These are phyloP conservation scores for Torymus auratus DNA, from an alignment of 2,888 invertebrate species.

Conservation along the genomic window DNA sequence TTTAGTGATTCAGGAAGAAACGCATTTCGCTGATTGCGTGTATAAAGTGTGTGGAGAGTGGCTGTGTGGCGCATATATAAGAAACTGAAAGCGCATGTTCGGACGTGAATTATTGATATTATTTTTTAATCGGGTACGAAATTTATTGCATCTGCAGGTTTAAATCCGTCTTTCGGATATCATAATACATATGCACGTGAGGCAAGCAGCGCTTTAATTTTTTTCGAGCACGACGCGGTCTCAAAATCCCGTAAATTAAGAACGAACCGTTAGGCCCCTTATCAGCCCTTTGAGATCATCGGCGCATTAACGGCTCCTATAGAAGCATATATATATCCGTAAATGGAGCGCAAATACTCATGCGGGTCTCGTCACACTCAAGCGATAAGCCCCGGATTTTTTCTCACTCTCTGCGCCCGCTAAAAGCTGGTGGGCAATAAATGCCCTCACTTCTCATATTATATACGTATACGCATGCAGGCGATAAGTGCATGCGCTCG, in stretches of 20 bases:
- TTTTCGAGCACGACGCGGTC: background rate
- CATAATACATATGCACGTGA: too few species aligned
- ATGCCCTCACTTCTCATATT: conserved; percentile 20
- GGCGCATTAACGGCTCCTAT: background rate
- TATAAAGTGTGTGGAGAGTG: background rate
- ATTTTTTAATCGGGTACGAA: background rate
- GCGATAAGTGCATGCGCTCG: background rate
- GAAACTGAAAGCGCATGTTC: background rate
- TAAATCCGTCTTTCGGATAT: background rate
- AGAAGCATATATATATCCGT: too few species aligned
- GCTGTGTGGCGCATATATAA: too few species aligned
- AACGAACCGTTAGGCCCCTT: conserved; percentile 25
- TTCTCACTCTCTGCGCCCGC: conserved; percentile 3
- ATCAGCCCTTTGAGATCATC: conserved; percentile 7
- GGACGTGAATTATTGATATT: background rate
- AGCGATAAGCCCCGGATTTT: conserved; percentile 28
- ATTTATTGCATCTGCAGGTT: background rate
- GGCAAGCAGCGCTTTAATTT: too few species aligned
- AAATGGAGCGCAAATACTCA: background rate
- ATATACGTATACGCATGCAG: background rate
- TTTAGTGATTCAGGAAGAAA: conserved; percentile 24
- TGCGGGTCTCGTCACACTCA: background rate
- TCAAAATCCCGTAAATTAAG: background rate
- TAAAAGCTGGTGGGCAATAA: conserved; percentile 39
- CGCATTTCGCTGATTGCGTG: conserved; percentile 8